A percentile compares a stretch with the other conserved stretches of the same genome.
Evolutionary conservation across 2,113 vertebrate genomes (phyloP).

Genomic region (Cyprinodon variegatus): DNA sequence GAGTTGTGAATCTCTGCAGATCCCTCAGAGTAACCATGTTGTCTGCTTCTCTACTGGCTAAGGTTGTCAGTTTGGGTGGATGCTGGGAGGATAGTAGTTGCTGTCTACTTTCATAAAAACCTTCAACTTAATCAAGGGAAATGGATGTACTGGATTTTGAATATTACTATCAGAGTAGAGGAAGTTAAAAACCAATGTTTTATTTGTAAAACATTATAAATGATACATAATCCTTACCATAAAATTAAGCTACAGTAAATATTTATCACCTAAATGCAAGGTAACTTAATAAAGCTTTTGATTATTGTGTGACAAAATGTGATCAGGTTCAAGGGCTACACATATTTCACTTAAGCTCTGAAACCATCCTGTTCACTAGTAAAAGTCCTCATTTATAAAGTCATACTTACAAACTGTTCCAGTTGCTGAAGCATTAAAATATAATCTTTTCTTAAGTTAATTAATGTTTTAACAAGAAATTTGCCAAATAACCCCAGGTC

Average conservation of each 20-base stretch:
- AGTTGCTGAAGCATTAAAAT: conserved; percentile 9
- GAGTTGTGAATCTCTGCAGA: too few species aligned
- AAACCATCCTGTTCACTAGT: neutral
- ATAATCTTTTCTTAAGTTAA: neutral
- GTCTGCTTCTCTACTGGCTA: too few species aligned
- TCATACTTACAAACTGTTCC: conserved; percentile 8
- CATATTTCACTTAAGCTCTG: neutral
- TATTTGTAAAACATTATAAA: too few species aligned
- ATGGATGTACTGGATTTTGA: too few species aligned
- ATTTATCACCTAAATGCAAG: neutral
- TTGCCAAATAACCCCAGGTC: neutral
- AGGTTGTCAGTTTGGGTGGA: too few species aligned
- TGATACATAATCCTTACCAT: too few species aligned
- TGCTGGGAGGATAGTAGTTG: too few species aligned
- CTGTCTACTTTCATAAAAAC: too few species aligned
- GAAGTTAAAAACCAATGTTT: too few species aligned
- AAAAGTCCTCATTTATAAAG: neutral
- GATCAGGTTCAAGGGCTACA: neutral
- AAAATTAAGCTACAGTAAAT: neutral
- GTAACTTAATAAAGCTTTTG: neutral
- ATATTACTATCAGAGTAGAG: too few species aligned
- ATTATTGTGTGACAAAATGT: neutral
- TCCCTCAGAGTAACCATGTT: too few species aligned
- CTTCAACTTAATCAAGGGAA: too few species aligned
- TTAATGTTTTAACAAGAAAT: conserved; percentile 13